Evolutionary conservation across 35 echinoderm and acorn worm genomes (phyloP), one percentile per base, ranked within the genome.

Genomic region (Amphiura filiformis): DNA sequence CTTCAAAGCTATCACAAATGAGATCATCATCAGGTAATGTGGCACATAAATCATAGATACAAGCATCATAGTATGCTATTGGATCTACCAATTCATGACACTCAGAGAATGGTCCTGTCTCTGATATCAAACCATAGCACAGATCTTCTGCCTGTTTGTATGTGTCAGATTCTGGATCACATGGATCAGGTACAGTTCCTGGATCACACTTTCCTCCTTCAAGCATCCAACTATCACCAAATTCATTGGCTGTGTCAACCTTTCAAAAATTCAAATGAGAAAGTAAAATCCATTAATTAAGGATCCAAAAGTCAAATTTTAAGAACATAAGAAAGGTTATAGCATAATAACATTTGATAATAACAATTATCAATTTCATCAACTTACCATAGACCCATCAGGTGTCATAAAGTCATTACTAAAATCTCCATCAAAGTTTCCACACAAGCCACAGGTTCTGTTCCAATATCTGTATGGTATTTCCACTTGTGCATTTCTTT

Each of bases 1-100:
- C 57, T 61, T 91, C 87, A 18, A 91, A 49, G 79, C n/a, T n/a
- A n/a, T n/a, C n/a, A n/a, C n/a, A n/a, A n/a, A n/a, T n/a, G n/a
- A n/a, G n/a, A n/a, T n/a, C n/a, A n/a, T n/a, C n/a, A n/a, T n/a
- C n/a, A n/a, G n/a, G n/a, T n/a, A n/a, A n/a, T n/a, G n/a, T n/a
- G 56, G 87, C 91, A 84, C 94, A 97, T 20, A 97, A 82, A 77
- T 97, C 94, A 77, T 97, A 97, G 64, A 75, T 38, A 56, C 94
- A 97, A 18, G 84, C 65, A 34, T 84, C 41, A 33, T 93, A 89
- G 76, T 78, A 93, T 28, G 61, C 64, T 1, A 31, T 20, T 22
- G 94, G 94, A 38, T 97, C 94, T 2, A 93, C 88, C 36, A 82
- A 86, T n/a, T 93, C 87, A 78, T 90, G 84, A 38, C 94, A 97